phyloP scores from a whole-genome alignment of 2,888 invertebrate genomes.

The Acleris literana region DNA sequence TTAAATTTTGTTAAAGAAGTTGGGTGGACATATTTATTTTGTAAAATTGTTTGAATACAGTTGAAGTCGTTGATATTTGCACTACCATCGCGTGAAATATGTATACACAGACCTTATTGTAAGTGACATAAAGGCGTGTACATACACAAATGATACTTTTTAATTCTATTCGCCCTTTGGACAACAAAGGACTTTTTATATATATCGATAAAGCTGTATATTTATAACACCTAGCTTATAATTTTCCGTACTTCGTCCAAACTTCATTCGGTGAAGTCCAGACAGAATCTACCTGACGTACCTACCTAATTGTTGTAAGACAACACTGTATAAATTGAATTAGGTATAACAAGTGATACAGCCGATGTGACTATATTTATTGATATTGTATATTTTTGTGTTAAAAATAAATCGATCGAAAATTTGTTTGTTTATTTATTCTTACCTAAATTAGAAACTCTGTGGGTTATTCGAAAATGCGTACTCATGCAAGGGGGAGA shows the following conservation, averaged over 20 bases:
- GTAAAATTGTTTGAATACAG: too few relatives aligned
- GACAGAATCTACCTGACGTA: conserved; percentile 18
- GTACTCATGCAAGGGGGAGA: background rate
- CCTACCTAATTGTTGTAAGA: conserved; percentile 60
- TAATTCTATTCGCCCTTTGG: too few relatives aligned
- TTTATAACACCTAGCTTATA: too few relatives aligned
- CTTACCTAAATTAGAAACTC: background rate
- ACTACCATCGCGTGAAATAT: too few relatives aligned
- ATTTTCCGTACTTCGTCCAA: too few relatives aligned
- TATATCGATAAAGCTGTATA: background rate
- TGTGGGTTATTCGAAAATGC: background rate
- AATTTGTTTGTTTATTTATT: conserved; percentile 40
- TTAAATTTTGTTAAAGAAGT: too few relatives aligned
- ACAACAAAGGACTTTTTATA: too few relatives aligned
- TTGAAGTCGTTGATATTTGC: too few relatives aligned
- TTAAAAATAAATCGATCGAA: conserved; percentile 77
- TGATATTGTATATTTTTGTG: conserved; percentile 82
- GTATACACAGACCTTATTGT: too few relatives aligned
- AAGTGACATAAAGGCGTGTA: too few relatives aligned
- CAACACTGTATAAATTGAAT: conserved; percentile 74
- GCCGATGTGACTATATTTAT: conserved; percentile 80
- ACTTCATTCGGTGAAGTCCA: background rate
- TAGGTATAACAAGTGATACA: conserved; percentile 70
- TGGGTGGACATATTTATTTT: too few relatives aligned
- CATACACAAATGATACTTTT: too few relatives aligned